Evolutionary conservation across 1,140 invertebrate species (phyloP), one percentile per base, ranked within the genome.

Genomic region (Macrobrachium rosenbergii): DNA sequence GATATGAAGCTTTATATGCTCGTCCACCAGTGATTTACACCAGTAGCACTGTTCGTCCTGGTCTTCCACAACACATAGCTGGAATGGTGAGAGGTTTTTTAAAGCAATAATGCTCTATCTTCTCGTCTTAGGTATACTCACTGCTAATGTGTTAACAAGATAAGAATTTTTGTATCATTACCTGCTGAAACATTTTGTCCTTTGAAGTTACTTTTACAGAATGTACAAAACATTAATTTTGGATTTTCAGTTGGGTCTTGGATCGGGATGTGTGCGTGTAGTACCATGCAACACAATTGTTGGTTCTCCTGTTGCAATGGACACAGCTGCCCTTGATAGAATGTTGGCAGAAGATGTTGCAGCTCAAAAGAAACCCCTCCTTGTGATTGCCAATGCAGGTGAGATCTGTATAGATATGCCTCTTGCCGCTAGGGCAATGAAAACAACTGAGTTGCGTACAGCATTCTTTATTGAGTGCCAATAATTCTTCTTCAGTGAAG

Each of bases 11-110:
- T 7, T 93, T 97, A 63, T 94, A 95, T 62, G 94, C 94, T 67
- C 94, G 95, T 0, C 94, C 96, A 12, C 97, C 96, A 12, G 93
- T 95, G 43, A 95, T 98, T 90, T 98, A 98, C 93, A 95, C 96
- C 89, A 97, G 95, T 95, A 89, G 95, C 94, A 7, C 92, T 95
- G 79, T 95, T 94, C 7, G 93, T 96, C n/a, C 95, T 64, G 87
- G 89, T 16, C 67, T 88, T 45, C 89, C 96, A 10, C 95, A 96
- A 90, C 95, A 96, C 92, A 92, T 97, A 21, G 96, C 96, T 91
- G 91, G 95, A 91, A 95, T 96, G 93, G 94, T 95, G 90, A 90
- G 88, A 52, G 0, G 6, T 10, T 52, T 52, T 52, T 52, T 12
- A 37, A 37, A 37, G 3, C 28, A 37, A 37, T 37, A 37, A 37